Conservation (phyloP, 2,888 invertebrate species). For the Acrobasis consociella region DNA sequence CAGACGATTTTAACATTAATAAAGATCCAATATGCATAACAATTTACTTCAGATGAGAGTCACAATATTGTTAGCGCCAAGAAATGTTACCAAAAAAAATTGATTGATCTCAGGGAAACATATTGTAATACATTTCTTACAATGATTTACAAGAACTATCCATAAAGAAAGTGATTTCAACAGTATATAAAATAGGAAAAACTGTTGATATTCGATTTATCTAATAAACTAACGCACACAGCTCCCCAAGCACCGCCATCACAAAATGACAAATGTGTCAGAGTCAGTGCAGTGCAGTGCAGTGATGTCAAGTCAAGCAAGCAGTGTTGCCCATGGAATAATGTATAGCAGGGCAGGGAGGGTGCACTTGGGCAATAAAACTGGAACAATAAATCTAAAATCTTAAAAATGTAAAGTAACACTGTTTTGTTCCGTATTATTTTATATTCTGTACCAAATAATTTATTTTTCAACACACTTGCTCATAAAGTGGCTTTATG, state of each 20-base stretch:
- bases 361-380: no score
- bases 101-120: conserved; percentile 45
- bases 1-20: conserved; percentile 40
- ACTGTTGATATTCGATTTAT: conserved; percentile 57
- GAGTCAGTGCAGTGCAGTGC: no score
- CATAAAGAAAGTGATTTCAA: conserved; percentile 36
- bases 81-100: conserved; percentile 45
- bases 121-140: conserved; percentile 41
- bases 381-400: no score
- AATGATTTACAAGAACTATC: conserved; percentile 34
- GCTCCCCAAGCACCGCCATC: conserved; percentile 77
- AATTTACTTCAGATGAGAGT: conserved; percentile 49
- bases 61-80: conserved; percentile 70
- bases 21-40: conserved; percentile 60
- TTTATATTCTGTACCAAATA: no score
- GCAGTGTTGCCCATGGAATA: no score
- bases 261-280: conserved; percentile 54
- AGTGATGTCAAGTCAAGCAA: no score
- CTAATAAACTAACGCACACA: conserved; percentile 66
- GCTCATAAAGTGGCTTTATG: no score
- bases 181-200: conserved; percentile 52
- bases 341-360: no score
- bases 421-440: no score
- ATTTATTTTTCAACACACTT: no score
- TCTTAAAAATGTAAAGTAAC: no score